Percentiles rank a stretch among this genome's conserved stretches.
These are phyloP conservation scores for Coptodon bakossiorum DNA, from an alignment of 2,113 vertebrate genomes.

Conservation along the genomic window DNA sequence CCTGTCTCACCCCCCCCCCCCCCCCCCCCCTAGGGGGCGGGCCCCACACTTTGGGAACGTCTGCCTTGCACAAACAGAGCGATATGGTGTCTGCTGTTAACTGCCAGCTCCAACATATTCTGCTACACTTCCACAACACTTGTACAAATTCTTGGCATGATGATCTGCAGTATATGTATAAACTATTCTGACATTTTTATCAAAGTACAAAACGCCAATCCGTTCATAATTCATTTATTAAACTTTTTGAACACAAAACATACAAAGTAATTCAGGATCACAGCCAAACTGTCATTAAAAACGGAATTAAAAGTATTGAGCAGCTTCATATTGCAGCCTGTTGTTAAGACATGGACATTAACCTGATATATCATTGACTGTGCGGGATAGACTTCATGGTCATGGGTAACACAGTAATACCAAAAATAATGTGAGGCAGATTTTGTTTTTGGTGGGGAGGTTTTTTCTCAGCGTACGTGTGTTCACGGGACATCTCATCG, in stretches of 20 bases:
- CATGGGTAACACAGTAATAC: neutral
- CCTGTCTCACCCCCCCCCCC: too few relatives aligned
- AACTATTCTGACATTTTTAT: conserved; percentile 77
- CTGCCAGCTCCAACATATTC: conserved; percentile 57
- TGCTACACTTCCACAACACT: conserved; percentile 75
- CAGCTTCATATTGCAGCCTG: neutral
- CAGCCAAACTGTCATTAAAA: neutral
- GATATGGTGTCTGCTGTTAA: neutral
- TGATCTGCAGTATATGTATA: conserved; percentile 75
- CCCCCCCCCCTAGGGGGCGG: too few relatives aligned
- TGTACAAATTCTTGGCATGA: conserved; percentile 74
- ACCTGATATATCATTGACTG: neutral
- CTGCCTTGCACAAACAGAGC: too few relatives aligned
- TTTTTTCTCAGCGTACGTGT: neutral
- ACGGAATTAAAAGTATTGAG: neutral
- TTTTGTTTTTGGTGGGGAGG: neutral
- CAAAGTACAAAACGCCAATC: conserved; percentile 70
- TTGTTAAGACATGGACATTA: neutral
- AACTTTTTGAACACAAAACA: neutral
- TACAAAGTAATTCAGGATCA: neutral
- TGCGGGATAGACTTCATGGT: neutral
- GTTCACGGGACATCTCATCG: neutral
- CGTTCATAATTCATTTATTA: conserved; percentile 21
- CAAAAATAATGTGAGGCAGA: neutral
- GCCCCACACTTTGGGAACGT: too few relatives aligned